Conservation (phyloP, 2,797 vertebrate genomes). For the Sebastes umbrosus region DNA sequence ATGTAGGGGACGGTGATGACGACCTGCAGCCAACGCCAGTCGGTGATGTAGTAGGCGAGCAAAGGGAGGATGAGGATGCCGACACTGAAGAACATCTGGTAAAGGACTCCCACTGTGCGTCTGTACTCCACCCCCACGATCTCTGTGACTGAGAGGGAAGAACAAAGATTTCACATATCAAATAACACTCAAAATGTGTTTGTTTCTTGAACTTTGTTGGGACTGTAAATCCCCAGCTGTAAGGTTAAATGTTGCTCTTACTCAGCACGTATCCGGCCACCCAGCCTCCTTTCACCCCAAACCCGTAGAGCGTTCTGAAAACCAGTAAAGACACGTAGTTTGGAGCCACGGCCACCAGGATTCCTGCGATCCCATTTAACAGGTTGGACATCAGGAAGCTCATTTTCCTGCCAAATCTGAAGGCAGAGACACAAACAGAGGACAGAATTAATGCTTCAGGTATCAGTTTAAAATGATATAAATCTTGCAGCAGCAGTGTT, state of each 20-base stretch:
- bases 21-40: constrained; percentile 93
- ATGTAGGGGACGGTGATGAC: constrained; percentile 90
- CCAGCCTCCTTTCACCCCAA: constrained; percentile 95
- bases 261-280: constrained; percentile 92
- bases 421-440: not conserved
- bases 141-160: constrained; percentile 87
- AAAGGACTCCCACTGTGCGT: constrained; percentile 89
- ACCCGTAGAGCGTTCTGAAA: constrained; percentile 90
- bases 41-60: constrained; percentile 89
- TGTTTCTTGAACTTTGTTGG: not conserved
- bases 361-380: constrained; percentile 86
- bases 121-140: constrained; percentile 92
- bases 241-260: constrained; percentile 71
- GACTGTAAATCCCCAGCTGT: not conserved
- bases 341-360: constrained; percentile 90
- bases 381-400: constrained; percentile 90
- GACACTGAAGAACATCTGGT: constrained; percentile 94
- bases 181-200: not conserved
- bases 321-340: constrained; percentile 88
- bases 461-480: not conserved
- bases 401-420: constrained; percentile 90
- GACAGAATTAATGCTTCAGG: not conserved
- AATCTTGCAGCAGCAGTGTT: not conserved
- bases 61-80: constrained; percentile 92
- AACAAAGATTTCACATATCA: not conserved